Conservation (phyloP, 1,140 invertebrate species). For the Dinoponera quadriceps region DNA sequence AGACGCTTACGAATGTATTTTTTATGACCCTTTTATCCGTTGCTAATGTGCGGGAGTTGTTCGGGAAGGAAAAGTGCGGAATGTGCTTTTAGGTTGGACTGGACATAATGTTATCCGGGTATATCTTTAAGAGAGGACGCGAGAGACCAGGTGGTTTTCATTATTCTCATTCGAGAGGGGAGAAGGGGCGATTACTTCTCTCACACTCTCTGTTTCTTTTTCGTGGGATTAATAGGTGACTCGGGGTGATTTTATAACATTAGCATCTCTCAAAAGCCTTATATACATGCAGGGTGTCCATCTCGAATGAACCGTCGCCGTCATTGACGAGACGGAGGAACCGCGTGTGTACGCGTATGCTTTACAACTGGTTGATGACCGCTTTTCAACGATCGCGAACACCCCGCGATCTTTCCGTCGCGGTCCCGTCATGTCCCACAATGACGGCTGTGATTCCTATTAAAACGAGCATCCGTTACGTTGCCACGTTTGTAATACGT, state of each 20-base stretch:
- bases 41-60: constrained; percentile 52
- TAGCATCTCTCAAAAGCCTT: constrained; percentile 75
- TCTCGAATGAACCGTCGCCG: constrained; percentile 68
- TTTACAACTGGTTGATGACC: constrained; percentile 28
- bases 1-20: constrained; percentile 76
- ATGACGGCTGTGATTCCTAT: constrained; percentile 64
- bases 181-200: constrained; percentile 12
- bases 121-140: constrained; percentile 41
- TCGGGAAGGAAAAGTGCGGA: constrained; percentile 14
- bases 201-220: neutral
- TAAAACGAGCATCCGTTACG: constrained; percentile 66
- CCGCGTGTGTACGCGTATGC: neutral
- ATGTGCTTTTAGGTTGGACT: constrained; percentile 61
- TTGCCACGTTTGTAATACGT: constrained; percentile 50
- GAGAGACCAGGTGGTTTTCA: neutral
- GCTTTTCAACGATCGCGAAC: neutral
- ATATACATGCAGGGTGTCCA: constrained; percentile 74
- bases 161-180: neutral
- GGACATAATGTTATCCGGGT: constrained; percentile 48
- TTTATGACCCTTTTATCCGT: constrained; percentile 74
- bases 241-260: constrained; percentile 62
- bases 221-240: constrained; percentile 53
- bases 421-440: constrained; percentile 33
- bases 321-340: constrained; percentile 50
- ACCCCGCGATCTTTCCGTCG: too few relatives aligned